Conservation (phyloP, 2,113 vertebrate species). For the Rhipidura dahli region DNA sequence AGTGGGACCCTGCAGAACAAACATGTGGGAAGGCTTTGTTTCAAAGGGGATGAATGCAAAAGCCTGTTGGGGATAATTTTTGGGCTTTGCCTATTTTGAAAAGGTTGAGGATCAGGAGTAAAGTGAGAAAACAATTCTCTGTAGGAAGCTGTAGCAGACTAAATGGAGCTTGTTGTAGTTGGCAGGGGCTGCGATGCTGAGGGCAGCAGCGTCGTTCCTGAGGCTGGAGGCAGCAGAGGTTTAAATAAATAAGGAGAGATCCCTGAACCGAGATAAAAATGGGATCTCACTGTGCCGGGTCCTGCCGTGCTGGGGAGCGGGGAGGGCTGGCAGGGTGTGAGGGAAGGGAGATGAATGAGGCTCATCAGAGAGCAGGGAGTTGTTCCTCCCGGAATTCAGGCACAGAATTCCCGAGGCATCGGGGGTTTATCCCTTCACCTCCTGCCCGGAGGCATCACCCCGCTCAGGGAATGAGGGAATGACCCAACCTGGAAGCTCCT, state of each 20-base stretch:
- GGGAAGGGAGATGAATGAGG: slow-evolving; percentile 28
- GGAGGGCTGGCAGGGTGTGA: slow-evolving; percentile 18
- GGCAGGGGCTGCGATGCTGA: background rate
- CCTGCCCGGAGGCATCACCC: background rate
- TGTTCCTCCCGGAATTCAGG: background rate
- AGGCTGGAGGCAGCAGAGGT: slow-evolving; percentile 37
- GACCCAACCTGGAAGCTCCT: background rate
- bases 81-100: slow-evolving; percentile 10
- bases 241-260: slow-evolving; percentile 60
- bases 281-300: slow-evolving; percentile 44
- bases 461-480: background rate
- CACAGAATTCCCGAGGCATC: background rate
- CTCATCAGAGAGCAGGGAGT: background rate
- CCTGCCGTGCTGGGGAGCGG: background rate
- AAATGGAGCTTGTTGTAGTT: slow-evolving; percentile 43
- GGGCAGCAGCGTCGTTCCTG: slow-evolving; percentile 50
- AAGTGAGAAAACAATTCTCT: slow-evolving; percentile 42
- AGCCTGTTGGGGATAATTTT: slow-evolving; percentile 28
- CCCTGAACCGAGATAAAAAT: slow-evolving; percentile 54
- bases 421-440: background rate
- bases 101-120: slow-evolving; percentile 38
- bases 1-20: slow-evolving; percentile 27
- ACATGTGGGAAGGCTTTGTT: slow-evolving; percentile 50
- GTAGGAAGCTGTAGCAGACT: slow-evolving; percentile 36
- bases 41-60: background rate